A percentile compares a stretch with the other conserved stretches of the same genome.
Conservation (phyloP, 2,797 vertebrate genomes). For the Pitangus sulphuratus region DNA sequence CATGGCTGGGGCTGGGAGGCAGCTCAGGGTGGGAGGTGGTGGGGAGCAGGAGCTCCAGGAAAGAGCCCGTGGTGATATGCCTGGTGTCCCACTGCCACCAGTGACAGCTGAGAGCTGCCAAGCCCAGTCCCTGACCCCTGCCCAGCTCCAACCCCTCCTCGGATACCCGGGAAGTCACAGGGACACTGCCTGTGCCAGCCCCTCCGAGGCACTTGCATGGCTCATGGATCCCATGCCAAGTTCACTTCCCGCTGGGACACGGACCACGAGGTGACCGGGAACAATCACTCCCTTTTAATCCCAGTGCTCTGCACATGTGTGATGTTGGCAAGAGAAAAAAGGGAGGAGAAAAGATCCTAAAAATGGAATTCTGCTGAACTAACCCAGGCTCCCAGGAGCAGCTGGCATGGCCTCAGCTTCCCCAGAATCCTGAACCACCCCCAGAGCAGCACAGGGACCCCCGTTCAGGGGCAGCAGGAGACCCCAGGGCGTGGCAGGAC, state of each 20-base stretch:
- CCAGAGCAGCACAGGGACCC: neutral
- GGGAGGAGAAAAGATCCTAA: neutral
- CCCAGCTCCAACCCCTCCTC: rapidly evolving
- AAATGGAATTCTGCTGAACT: neutral
- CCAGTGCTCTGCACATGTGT: rapidly evolving
- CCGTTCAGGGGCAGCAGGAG: neutral
- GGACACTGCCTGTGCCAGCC: neutral
- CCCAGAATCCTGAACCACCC: neutral
- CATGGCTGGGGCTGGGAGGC: neutral
- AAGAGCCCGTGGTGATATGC: rapidly evolving
- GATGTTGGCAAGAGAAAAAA: neutral
- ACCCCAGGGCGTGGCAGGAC: neutral
- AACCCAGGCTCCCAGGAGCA: neutral
- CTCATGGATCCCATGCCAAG: rapidly evolving
- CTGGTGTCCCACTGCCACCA: rapidly evolving
- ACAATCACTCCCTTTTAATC: neutral
- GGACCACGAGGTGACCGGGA: rapidly evolving
- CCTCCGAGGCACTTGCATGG: rapidly evolving
- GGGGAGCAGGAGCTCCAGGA: neutral
- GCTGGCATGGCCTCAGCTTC: neutral
- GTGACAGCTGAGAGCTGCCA: neutral
- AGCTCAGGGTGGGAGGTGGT: rapidly evolving
- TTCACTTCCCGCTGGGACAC: rapidly evolving
- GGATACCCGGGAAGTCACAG: rapidly evolving
- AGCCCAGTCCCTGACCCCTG: neutral